Evolutionary conservation across 2,888 invertebrate species (phyloP), one percentile per base, ranked within the genome.

Genomic region (Cremastinae sp.): DNA sequence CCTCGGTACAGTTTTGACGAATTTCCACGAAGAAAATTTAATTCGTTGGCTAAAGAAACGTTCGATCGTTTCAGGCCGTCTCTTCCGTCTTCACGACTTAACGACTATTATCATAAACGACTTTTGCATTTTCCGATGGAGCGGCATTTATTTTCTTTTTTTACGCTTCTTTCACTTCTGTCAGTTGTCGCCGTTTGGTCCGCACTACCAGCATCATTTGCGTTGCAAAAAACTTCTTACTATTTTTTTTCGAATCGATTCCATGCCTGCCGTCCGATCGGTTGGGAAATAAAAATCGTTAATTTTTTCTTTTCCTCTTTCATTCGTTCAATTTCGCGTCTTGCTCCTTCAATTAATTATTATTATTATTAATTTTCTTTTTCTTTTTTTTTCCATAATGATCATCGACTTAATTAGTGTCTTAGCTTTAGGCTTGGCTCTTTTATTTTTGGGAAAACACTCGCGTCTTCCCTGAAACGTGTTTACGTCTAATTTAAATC

Each of bases 191-290:
- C 86, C 86, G 80, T 84, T 88, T 88, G 88, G 88, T 88, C 88
- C 88, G 82, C 88, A 87, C 88, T 88, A 88, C 88, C 88, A 88
- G 86, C 87, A 86, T 86, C 83, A 84, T 81, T 83, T 79, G 75
- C 78, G 83, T 82, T 80, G 82, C 83, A 85, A 85, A 86, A 84
- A 82, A 84, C 84, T 82, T 84, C 80, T 84, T 82, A 83, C 80
- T 84, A 83, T 82, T 84, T 65, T 70, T 83, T 65, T 70, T 83
- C 85, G 80, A 81, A 84, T 87, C 84, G 83, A 79, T 85, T 84
- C 84, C 85, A 84, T 87, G 87, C 84, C 84, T 86, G 88, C 86
- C 88, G 87, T 88, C 86, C 88, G 85, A 88, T 88, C 88, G 88
- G 87, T 86, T 82, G 28, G 28, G 28, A 28, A 28, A 28, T n/a